Evolutionary conservation across 2,113 vertebrate genomes (phyloP).

Genomic region (Python bivittatus): DNA sequence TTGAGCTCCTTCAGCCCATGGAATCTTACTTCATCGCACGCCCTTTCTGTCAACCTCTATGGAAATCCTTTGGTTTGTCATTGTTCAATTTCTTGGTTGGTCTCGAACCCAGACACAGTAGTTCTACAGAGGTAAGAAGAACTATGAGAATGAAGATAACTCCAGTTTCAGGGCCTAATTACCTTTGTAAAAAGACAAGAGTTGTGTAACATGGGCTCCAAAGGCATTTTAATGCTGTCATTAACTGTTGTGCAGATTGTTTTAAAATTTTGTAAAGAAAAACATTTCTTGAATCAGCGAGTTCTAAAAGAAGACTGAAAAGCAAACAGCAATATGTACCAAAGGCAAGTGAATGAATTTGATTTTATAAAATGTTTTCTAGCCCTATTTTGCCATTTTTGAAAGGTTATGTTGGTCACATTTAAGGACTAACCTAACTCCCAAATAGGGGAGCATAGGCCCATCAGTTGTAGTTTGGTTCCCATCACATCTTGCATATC

Average conservation of each 20-base stretch:
- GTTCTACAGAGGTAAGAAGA: conserved; percentile 69
- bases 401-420: background rate
- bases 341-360: background rate
- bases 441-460: too few species aligned
- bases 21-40: conserved; percentile 56
- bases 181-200: background rate
- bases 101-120: conserved; percentile 48
- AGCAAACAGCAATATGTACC: background rate
- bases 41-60: conserved; percentile 60
- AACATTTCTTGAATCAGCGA: background rate
- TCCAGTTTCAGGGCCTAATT: background rate
- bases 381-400: background rate
- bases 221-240: background rate
- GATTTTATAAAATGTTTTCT: background rate
- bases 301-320: background rate
- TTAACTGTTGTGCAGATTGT: background rate
- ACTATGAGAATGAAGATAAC: background rate
- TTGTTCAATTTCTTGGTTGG: conserved; percentile 75
- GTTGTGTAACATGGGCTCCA: background rate
- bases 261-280: background rate
- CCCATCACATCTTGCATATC: background rate
- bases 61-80: conserved; percentile 74
- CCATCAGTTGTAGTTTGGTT: background rate
- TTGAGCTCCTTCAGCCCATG: conserved; percentile 72
- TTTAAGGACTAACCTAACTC: background rate